Percentiles rank a stretch among this genome's conserved stretches.
phyloP scores from a whole-genome alignment of 2,113 vertebrate genomes.

The Morone chrysops region DNA sequence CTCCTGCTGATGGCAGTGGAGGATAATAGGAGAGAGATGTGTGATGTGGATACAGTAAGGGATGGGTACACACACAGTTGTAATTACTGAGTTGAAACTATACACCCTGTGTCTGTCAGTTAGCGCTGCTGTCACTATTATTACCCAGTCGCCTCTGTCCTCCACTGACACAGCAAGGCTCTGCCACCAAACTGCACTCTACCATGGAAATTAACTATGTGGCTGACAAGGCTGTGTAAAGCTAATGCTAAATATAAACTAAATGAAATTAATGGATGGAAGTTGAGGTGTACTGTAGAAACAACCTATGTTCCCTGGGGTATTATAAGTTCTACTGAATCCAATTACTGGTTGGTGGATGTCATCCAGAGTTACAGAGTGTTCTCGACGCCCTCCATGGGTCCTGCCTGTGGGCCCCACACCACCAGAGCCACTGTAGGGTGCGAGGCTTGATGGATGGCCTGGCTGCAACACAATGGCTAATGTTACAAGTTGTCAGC shows the following conservation, averaged over 20 bases:
- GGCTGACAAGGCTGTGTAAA: constrained; percentile 21
- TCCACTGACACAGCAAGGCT: constrained; percentile 17
- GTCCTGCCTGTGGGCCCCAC: constrained; percentile 57
- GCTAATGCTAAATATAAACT: constrained; percentile 40
- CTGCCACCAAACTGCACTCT: constrained; percentile 4
- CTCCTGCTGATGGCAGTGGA: constrained; percentile 43
- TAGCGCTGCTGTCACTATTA: constrained; percentile 49
- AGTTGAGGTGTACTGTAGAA: constrained; percentile 32
- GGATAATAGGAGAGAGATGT: constrained; percentile 47
- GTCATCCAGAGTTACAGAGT: constrained; percentile 61
- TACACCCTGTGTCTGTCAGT: constrained; percentile 60
- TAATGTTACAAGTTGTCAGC: constrained; percentile 79
- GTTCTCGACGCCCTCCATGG: constrained; percentile 59
- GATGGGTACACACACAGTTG: constrained; percentile 44
- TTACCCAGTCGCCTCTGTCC: constrained; percentile 48
- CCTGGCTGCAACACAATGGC: constrained; percentile 62
- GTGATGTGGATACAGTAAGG: constrained; percentile 44
- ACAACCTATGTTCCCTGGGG: constrained; percentile 52
- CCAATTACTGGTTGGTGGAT: constrained; percentile 64
- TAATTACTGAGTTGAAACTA: constrained; percentile 64
- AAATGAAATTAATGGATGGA: constrained; percentile 32
- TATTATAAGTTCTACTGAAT: constrained; percentile 54
- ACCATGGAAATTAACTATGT: constrained; percentile 30
- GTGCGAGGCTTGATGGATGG: constrained; percentile 71
- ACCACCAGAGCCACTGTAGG: constrained; percentile 54